Percentiles rank a stretch among this genome's conserved stretches.
Evolutionary conservation across 2,888 invertebrate genomes (phyloP).

Genomic region (Lutraria lutraria): DNA sequence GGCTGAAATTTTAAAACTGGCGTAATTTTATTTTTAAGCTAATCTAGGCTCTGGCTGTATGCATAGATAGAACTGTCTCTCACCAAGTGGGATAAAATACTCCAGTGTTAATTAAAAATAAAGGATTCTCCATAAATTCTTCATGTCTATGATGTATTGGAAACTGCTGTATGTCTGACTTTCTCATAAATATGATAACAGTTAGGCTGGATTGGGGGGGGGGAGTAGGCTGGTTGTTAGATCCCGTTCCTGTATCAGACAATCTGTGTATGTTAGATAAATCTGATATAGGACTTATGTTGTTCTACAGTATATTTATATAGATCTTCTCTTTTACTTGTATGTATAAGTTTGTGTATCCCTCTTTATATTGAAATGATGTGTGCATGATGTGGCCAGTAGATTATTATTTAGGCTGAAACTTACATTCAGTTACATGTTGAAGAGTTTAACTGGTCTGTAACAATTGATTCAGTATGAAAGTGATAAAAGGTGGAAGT

Average conservation of each 20-base stretch:
- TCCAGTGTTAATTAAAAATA: slow-evolving; percentile 13
- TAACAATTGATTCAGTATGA: too few species aligned
- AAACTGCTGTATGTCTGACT: background rate
- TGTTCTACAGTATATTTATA: too few species aligned
- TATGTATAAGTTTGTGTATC: background rate
- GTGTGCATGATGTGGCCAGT: background rate
- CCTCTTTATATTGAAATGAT: background rate
- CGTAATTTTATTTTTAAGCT: background rate
- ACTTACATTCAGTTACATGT: background rate
- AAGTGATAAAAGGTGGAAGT: too few species aligned
- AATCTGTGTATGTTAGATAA: slow-evolving; percentile 12
- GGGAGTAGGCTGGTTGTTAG: background rate
- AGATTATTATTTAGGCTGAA: background rate
- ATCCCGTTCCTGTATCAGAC: background rate
- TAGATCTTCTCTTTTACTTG: background rate
- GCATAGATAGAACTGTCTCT: background rate
- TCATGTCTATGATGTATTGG: background rate
- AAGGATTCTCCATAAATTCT: background rate
- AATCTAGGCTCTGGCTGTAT: background rate
- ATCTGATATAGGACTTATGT: slow-evolving; percentile 4
- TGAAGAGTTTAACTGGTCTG: background rate
- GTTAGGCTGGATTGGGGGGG: background rate
- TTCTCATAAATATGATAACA: slow-evolving; percentile 19
- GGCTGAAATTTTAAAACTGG: background rate
- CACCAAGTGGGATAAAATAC: background rate